Conservation (phyloP, 2,888 invertebrate species). For the Coelogynopora nodosa region DNA sequence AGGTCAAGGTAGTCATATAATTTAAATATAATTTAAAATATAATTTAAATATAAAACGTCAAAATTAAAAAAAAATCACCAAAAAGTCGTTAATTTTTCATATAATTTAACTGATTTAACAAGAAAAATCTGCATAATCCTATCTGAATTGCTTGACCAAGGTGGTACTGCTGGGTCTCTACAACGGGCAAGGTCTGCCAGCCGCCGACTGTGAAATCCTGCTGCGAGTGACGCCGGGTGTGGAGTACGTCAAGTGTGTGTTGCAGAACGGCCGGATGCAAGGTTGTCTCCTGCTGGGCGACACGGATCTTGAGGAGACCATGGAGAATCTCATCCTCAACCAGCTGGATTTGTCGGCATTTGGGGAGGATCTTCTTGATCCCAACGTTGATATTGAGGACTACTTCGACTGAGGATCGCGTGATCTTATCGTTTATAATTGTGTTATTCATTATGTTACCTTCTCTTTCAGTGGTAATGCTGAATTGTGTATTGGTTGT, state of each 20-base stretch:
- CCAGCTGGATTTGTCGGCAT: constrained; percentile 79
- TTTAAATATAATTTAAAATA: too few relatives aligned
- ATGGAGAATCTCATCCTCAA: constrained; percentile 95
- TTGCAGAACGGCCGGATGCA: constrained; percentile 77
- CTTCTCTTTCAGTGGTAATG: too few relatives aligned
- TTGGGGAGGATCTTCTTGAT: constrained; percentile 86
- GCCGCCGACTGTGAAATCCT: constrained; percentile 69
- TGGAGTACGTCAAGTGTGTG: constrained; percentile 75
- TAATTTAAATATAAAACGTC: too few relatives aligned
- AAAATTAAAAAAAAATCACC: too few relatives aligned
- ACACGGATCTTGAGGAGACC: constrained; percentile 93
- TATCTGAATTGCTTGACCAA: too few relatives aligned
- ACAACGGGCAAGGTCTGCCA: constrained; percentile 82
- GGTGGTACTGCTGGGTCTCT: constrained; percentile 66
- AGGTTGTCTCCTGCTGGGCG: constrained; percentile 90
- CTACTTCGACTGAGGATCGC: constrained; percentile 94
- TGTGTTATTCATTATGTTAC: too few relatives aligned
- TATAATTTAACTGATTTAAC: too few relatives aligned
- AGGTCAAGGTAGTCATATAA: too few relatives aligned
- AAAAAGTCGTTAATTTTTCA: too few relatives aligned
- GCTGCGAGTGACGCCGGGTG: constrained; percentile 70
- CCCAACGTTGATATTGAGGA: constrained; percentile 96
- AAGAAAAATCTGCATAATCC: too few relatives aligned
- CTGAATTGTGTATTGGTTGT: too few relatives aligned
- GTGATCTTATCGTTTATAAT: too few relatives aligned